A percentile compares a stretch with the other conserved stretches of the same genome.
Evolutionary conservation across 1,140 invertebrate genomes (phyloP).

Genomic region (Sitobion miscanthi): DNA sequence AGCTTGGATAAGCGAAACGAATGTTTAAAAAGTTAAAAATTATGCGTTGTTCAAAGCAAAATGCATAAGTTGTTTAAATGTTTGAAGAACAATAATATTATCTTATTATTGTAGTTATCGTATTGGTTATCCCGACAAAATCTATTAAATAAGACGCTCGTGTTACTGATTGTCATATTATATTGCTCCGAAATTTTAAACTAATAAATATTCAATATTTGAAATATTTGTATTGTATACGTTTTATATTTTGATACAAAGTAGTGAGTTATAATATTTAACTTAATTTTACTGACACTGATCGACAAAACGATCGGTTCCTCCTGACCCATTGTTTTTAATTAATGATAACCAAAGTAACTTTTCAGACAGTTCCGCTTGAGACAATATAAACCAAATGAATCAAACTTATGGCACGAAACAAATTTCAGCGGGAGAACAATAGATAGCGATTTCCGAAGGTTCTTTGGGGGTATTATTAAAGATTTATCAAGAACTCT

Average conservation of each 20-base stretch:
- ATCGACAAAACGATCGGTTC: neutral
- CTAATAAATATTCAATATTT: neutral
- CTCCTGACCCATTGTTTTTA: neutral
- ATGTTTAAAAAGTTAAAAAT: neutral
- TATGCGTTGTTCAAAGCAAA: neutral
- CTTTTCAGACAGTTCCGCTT: neutral
- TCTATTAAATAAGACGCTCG: neutral
- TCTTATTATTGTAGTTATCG: neutral
- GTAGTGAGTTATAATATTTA: neutral
- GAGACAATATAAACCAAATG: constrained; percentile 11
- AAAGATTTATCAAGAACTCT: neutral
- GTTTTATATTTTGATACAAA: neutral
- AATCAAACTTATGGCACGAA: neutral
- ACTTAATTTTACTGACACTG: neutral
- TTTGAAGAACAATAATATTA: neutral
- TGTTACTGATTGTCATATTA: neutral
- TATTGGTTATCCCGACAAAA: neutral
- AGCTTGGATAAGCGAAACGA: neutral
- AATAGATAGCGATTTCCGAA: neutral
- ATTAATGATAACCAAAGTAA: constrained; percentile 29
- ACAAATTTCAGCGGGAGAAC: neutral
- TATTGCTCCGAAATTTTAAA: neutral
- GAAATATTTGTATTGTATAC: neutral
- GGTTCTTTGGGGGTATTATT: neutral
- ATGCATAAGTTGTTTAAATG: neutral